Conservation (phyloP, 2,888 invertebrate genomes). For the Fragum whitleyi region DNA sequence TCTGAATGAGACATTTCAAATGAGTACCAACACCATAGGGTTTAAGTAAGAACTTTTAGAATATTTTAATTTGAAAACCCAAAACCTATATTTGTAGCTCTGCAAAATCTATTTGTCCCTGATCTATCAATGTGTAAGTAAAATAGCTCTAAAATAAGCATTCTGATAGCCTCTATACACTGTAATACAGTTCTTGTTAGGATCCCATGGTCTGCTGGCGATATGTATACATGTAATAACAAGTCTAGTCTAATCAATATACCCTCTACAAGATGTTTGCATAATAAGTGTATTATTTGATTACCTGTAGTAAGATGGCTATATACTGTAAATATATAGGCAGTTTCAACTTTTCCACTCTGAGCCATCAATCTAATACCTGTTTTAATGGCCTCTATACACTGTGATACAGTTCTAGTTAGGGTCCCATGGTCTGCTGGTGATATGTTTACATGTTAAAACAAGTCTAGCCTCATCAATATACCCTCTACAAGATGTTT, state of each 20-base stretch:
- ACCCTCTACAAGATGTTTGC: slow-evolving; percentile 74
- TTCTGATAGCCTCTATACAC: slow-evolving; percentile 64
- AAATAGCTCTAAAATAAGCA: too few relatives aligned
- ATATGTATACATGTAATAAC: slow-evolving; percentile 82
- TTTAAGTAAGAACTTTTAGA: too few relatives aligned
- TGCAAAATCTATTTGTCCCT: too few relatives aligned
- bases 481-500: slow-evolving; percentile 43
- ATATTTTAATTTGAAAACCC: too few relatives aligned
- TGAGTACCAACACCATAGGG: too few relatives aligned
- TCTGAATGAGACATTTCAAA: too few relatives aligned
- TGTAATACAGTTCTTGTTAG: slow-evolving; percentile 76
- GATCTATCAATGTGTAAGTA: too few relatives aligned
- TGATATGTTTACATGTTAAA: slow-evolving; percentile 81
- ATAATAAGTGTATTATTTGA: too few relatives aligned
- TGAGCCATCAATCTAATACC: slow-evolving; percentile 46
- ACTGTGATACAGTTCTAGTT: slow-evolving; percentile 75
- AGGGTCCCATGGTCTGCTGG: slow-evolving; percentile 59
- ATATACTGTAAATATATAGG: too few relatives aligned
- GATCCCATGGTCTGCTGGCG: slow-evolving; percentile 49
- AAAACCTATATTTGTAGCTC: too few relatives aligned
- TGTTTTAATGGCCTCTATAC: slow-evolving; percentile 64
- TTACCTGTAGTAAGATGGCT: too few relatives aligned
- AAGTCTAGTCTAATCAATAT: slow-evolving; percentile 78
- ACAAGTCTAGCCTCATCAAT: slow-evolving; percentile 77
- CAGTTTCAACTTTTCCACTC: too few relatives aligned